Base-by-base conservation (phyloP, 2,797 vertebrate species). In the Tapirus indicus region DNA sequence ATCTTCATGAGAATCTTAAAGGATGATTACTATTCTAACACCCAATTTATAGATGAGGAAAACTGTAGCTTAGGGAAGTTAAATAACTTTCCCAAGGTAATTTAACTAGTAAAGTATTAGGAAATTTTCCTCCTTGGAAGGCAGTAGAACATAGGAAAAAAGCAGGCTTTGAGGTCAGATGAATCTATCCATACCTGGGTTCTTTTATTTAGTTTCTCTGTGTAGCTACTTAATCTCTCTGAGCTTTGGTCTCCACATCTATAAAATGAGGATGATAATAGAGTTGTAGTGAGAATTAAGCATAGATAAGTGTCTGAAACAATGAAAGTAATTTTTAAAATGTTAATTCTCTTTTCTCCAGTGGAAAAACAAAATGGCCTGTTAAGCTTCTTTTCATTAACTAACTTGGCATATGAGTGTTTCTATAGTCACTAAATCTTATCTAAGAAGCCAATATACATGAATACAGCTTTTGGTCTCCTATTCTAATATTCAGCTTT, bases 401-500 rank as follows among this genome's bases (percentile, higher is more conserved):
- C 2, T 92, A 75, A 89, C 13, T 69, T 92, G 60, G 16, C 7
- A 83, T 95, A 66, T 74, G 9, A 95, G 64, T 49, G 49, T 89
- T 97, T 72, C 83, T 95, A 18, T 60, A 17, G 94, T 88, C 82
- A 90, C 47, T 6, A 16, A 97, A 83, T 87, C 89, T 96, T 98
- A 93, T 92, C 72, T 96, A 91, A 88, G 84, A 68, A 32, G 5
- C 62, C 0, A 74, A 44, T 96, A 96, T 93, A 86, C 27, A 49
- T 89, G 56, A 44, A 11, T 77, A 89, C 6, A 68, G 1, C 6
- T 97, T 95, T 92, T 94, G 78, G 82, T 90, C 77, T 95, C 47
- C 87, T 97, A 69, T 93, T 94, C 96, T 86, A 97, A 96, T 93
- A 97, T 88, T 91, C 47, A 96, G 75, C 41, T 74, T 98, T 98